Base-by-base conservation (phyloP, 2,888 invertebrate genomes). In the Blastobasis adustella region DNA sequence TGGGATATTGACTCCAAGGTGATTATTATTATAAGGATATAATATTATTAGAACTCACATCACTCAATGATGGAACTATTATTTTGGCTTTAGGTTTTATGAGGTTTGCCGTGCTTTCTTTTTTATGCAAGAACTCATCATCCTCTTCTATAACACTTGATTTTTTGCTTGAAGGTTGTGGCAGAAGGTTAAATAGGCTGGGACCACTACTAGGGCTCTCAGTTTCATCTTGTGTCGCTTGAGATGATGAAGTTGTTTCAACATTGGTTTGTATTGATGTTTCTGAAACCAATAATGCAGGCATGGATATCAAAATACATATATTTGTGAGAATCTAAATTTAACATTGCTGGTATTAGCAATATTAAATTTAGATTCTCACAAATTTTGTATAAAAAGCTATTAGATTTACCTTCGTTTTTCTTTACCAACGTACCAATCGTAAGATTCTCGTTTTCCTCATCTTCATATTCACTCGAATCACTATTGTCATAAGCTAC, bases 11-110 rank as follows among this genome's bases (percentile, higher is more conserved):
- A 23, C 23, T 23, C 23, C 23, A 23, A 23, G 23, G 23, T 23
- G 23, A 23, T 23, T 23, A 23, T 23, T 23, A 23, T 23, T 23
- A 3, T 23, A 23, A 23, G 23, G 23, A 3, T 23, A 23, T 9
- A 9, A 8, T 42, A n/a, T n/a, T n/a, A n/a, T n/a, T n/a, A n/a
- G 2, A 45, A 65, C 80, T 78, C 79, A 92, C 92, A 73, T 93
- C 91, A 60, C 88, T 90, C 5, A 94, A 77, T 1, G 93, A 92
- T 1, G 94, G 94, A 49, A 94, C 90, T 45, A 89, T 89, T 58
- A 94, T 94, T 74, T 90, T 91, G 0, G 92, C 91, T 52, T 91
- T 86, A 58, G 82, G 86, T 76, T 77, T 89, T 56, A 79, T 71
- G 50, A 65, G 46, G 54, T 66, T 73, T 5, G 57, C 51, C 1